Conservation (phyloP, 2,888 invertebrate species). For the Dendrolimus pini region DNA sequence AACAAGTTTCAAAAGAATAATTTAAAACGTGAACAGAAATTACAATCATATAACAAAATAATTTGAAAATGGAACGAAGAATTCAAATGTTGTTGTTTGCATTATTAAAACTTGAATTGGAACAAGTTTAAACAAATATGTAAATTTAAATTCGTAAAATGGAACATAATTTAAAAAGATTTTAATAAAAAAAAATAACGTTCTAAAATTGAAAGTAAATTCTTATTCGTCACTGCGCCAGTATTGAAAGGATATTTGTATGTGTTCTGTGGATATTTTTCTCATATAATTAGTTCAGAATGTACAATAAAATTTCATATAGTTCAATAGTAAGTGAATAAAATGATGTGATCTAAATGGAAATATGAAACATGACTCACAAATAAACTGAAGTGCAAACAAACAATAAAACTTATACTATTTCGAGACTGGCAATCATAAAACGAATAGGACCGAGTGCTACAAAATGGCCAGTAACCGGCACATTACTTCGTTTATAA, state of each 20-base stretch:
- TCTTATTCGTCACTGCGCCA: too few relatives aligned
- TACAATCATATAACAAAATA: too few relatives aligned
- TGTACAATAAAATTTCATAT: neutral
- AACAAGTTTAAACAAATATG: too few relatives aligned
- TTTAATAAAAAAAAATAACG: neutral
- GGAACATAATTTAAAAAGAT: too few relatives aligned
- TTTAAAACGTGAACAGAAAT: neutral
- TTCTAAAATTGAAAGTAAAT: neutral
- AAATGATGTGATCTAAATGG: neutral
- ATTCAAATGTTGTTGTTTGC: too few relatives aligned
- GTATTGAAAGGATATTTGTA: too few relatives aligned
- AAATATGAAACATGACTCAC: conserved; percentile 33
- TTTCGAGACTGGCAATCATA: conserved; percentile 49
- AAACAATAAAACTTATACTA: conserved; percentile 53
- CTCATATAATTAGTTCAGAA: neutral
- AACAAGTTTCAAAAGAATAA: too few relatives aligned
- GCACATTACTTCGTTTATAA: conserved; percentile 64
- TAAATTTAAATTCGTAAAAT: too few relatives aligned
- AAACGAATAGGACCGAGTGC: conserved; percentile 47
- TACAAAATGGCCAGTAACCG: conserved; percentile 66
- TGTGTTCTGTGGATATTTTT: too few relatives aligned
- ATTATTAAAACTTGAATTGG: too few relatives aligned
- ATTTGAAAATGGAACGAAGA: too few relatives aligned
- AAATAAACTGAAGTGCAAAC: conserved; percentile 54
- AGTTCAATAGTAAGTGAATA: too few relatives aligned